Evolutionary conservation across 2,113 vertebrate species (phyloP), one percentile per base, ranked within the genome.

Genomic region (Falco punctatus): DNA sequence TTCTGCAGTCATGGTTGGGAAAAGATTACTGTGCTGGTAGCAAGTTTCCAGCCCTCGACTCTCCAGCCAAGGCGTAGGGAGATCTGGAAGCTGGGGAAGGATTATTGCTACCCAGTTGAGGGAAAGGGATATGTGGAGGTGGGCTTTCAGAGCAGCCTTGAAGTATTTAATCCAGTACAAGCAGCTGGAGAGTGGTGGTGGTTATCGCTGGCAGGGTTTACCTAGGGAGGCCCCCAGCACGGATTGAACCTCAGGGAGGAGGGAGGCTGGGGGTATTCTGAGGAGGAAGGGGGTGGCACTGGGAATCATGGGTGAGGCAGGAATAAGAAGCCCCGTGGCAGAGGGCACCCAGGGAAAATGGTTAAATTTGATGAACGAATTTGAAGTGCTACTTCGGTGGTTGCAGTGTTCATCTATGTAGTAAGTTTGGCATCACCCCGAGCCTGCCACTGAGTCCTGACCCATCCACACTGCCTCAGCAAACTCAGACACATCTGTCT

Each of bases 1-100:
- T 94, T 96, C 87, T 87, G n/a, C 78, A 64, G 94, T 96, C 94
- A 92, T 87, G 92, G 89, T 0, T 97, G 87, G 81, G 86, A 95
- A 86, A 95, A 87, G 91, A 95, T 97, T 95, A 95, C 55, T 73
- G 73, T 0, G 5, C 62, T 87, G 80, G 77, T 96, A 94, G 57
- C 22, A 79, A 66, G 62, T 82, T 95, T 92, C 66, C 73, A 80
- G 62, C 62, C 54, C 38, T 70, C 7, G 9, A 9, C 49, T 94
- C 62, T 30, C 57, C 58, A 72, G 62, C 52, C 64, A 92, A 84
- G 27, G 62, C 28, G 4, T 10, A 70, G 71, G 11, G 81, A 84
- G 84, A 91, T 89, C 70, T 94, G 81, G 86, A 92, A 91, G 62
- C 91, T 91, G 77, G 83, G 77, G 92, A 89, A 49, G 74, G 92